phyloP scores from a whole-genome alignment of 2,888 invertebrate species.

The Pardosa pseudoannulata region DNA sequence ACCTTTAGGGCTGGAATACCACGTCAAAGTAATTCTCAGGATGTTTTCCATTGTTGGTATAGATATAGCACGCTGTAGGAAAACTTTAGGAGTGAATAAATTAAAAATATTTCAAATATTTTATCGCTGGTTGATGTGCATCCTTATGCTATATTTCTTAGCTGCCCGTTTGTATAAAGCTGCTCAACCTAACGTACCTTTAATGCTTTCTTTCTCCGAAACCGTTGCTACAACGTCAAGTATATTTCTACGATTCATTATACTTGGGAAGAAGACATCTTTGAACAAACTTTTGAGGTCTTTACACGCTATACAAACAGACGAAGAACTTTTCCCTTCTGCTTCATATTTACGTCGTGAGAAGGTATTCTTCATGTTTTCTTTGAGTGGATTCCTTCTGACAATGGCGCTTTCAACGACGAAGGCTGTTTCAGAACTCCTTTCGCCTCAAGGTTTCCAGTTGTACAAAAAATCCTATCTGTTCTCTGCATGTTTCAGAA shows the following conservation, averaged over 20 bases:
- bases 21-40: not conserved
- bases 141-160: constrained; percentile 14
- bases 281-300: not conserved
- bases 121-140: constrained; percentile 17
- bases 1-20: not conserved
- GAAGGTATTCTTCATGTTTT: constrained; percentile 12
- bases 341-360: not conserved
- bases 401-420: not conserved
- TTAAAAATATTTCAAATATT: not conserved
- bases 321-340: not conserved
- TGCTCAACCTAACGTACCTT: constrained; percentile 25
- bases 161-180: constrained; percentile 45
- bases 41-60: constrained; percentile 29
- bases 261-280: not conserved
- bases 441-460: constrained; percentile 4
- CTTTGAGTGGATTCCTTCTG: not conserved
- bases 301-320: not conserved
- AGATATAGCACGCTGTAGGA: not conserved
- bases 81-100: not conserved
- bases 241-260: constrained; percentile 6
- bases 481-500: not conserved
- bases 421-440: constrained; percentile 26
- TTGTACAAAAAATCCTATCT: constrained; percentile 24
- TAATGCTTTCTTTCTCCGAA: constrained; percentile 41
- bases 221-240: constrained; percentile 33